phyloP scores from a whole-genome alignment of 2,797 vertebrate genomes.

The Rhinichthys osculus region DNA sequence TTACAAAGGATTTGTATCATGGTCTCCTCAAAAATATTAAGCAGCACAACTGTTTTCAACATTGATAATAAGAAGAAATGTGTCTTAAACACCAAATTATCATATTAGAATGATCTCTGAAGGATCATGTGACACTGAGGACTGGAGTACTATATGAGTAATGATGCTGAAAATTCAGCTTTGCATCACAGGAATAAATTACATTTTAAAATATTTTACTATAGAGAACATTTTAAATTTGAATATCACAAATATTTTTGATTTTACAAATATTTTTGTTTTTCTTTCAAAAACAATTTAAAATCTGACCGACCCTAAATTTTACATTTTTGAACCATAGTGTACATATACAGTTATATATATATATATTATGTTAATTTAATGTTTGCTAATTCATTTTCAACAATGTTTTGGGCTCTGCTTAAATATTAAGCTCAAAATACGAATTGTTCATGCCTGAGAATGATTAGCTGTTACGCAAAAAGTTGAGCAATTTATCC shows the following conservation, averaged over 20 bases:
- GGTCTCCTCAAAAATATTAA: neutral
- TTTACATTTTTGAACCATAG: accelerated
- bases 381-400: neutral
- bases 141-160: neutral
- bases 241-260: neutral
- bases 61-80: neutral
- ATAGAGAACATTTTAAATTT: neutral
- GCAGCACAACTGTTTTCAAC: neutral
- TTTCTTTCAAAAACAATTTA: neutral
- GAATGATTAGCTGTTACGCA: neutral
- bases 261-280: neutral
- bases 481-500: neutral
- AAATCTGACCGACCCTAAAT: neutral
- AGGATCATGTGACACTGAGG: neutral
- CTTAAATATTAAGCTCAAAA: neutral
- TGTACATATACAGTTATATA: neutral
- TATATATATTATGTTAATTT: neutral
- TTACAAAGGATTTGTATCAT: neutral
- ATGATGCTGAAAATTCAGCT: neutral
- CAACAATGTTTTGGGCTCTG: neutral
- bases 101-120: neutral
- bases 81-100: neutral
- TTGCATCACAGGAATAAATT: neutral
- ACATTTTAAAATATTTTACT: too few relatives aligned
- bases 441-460: neutral